Evolutionary conservation across 2,797 vertebrate genomes (phyloP), one percentile per base, ranked within the genome.

Genomic region (Ctenopoma kingsleyae): DNA sequence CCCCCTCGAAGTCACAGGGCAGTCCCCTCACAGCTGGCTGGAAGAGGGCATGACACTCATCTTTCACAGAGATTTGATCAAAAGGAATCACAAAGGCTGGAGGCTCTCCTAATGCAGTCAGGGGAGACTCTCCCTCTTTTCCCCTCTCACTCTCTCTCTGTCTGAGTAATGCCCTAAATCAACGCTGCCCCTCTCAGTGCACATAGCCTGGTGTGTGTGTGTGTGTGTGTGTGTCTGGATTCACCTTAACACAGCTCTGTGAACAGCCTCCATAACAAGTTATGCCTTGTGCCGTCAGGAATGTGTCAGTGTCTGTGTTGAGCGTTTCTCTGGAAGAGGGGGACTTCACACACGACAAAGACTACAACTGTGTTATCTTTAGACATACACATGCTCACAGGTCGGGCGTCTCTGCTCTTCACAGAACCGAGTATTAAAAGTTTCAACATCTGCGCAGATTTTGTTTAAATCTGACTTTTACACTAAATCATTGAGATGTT

Each of bases 11-110:
- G 95, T 94, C 94, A 93, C 94, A 94, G 95, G 93, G 94, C 95
- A 95, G 95, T 95, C 95, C 95, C 95, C 95, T 93, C 95, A 95
- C 95, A 96, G 95, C 95, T 95, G 95, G 94, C 94, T 95, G 74
- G 91, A 89, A 91, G 93, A 93, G 95, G 95, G 93, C 95, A 95
- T 92, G 95, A 96, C 96, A 96, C 96, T 96, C 95, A 97, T 97
- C 97, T 95, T 96, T 97, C 96, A 96, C 96, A 96, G 92, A 95
- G 94, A 95, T 96, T 93, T 96, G 96, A 97, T 97, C 96, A 97
- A 97, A 97, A 96, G 94, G 93, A 94, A 96, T 94, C 94, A 92
- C 93, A 92, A 93, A 94, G 94, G 95, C 96, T 95, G 76, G 88
- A 94, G 95, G 95, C 95, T 90, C 92, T 94, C 90, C 94, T 91